Evolutionary conservation across 2,888 invertebrate genomes (phyloP), one percentile per base, ranked within the genome.

Genomic region (Ectemnius cavifrons): DNA sequence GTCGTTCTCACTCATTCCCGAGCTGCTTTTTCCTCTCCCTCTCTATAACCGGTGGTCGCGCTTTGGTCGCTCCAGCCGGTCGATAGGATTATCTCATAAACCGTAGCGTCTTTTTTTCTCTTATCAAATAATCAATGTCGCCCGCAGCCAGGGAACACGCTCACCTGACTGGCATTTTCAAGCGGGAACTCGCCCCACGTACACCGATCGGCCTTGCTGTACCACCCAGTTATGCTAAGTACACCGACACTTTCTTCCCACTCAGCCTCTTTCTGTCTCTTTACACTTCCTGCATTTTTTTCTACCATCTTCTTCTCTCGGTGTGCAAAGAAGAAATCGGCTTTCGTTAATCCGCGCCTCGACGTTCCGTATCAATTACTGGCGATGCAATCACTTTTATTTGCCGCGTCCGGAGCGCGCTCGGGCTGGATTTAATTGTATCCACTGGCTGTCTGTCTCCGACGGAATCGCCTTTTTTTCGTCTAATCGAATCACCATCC

Each of bases 91-190:
- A 84, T 85, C 85, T 80, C 77, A 78, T 85, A 84, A 81, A 85
- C 80, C 82, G 75, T 76, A 72, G 49, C 61, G 68, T 52, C 64
- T 73, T 77, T 76, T 81, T 81, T 80, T 71, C 66, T 75, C 63
- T 78, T 79, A 79, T 75, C 79, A 81, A 86, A 84, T 86, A 85
- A 85, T 86, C 85, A 86, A 86, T 85, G 84, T 83, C 79, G 77
- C 77, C 80, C 69, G 76, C 73, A 78, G 81, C 63, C 74, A 45
- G 6, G 56, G 74, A 65, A 69, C 73, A 52, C 68, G 69, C 68
- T 78, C 78, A 72, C 81, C 78, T 79, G 85, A 79, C 79, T 77
- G 67, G 78, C 80, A 79, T 85, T 77, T 63, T 61, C 70, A 71
- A 83, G 65, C 65, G 71, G 56, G 63, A 20, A 14, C 16, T 62